Conservation (phyloP, 2,888 invertebrate genomes). For the Siphlonurus alternatus region DNA sequence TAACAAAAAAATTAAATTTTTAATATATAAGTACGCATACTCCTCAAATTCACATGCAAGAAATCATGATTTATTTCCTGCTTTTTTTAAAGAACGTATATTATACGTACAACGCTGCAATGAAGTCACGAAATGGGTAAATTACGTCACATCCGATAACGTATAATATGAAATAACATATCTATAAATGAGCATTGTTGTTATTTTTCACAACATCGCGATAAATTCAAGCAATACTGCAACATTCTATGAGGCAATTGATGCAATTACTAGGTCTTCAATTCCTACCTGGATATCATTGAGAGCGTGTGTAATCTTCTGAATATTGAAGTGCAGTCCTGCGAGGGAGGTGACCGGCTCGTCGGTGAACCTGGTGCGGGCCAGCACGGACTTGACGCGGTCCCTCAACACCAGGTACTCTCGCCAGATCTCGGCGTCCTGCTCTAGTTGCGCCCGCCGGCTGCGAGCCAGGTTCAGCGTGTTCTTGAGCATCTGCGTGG, state of each 20-base stretch:
- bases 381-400: constrained; percentile 56
- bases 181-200: constrained; percentile 3
- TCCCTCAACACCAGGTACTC: constrained; percentile 64
- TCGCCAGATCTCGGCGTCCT: constrained; percentile 70
- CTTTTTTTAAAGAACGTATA: too few species aligned
- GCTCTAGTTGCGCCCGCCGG: constrained; percentile 59
- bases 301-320: constrained; percentile 64
- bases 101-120: too few species aligned
- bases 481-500: constrained; percentile 64
- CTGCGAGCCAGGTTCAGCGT: constrained; percentile 70
- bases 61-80: too few species aligned
- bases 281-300: constrained; percentile 29
- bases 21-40: too few species aligned
- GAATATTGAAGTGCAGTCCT: constrained; percentile 64
- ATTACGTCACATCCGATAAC: too few species aligned
- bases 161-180: too few species aligned
- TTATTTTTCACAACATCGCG: background rate
- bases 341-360: constrained; percentile 65
- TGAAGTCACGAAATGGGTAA: too few species aligned
- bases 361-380: constrained; percentile 56
- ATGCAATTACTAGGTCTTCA: constrained; percentile 10
- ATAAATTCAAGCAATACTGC: background rate
- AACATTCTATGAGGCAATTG: constrained; percentile 13
- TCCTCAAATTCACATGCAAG: too few species aligned
- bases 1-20: too few species aligned